Percentiles rank a stretch among this genome's conserved stretches.
Evolutionary conservation across 2,888 invertebrate genomes (phyloP).

Genomic region (Phymatocera aterrima): DNA sequence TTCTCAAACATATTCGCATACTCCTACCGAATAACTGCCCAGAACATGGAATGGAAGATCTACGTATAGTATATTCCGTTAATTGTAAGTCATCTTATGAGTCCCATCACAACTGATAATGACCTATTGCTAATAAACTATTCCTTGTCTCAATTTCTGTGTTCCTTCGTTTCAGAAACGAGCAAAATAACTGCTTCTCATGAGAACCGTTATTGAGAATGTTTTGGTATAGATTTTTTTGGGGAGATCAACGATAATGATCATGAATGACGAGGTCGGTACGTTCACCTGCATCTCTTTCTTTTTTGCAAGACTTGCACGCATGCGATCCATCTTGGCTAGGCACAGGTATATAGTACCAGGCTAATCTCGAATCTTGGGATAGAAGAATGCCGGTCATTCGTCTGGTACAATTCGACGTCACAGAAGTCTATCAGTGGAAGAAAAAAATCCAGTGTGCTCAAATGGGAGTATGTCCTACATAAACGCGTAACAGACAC

Average conservation of each 20-base stretch:
- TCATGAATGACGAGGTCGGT: background rate
- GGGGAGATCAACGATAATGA: background rate
- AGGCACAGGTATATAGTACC: background rate
- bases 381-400: background rate
- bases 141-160: background rate
- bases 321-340: background rate
- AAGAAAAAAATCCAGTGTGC: background rate
- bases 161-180: background rate
- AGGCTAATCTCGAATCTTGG: background rate
- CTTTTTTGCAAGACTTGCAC: slow-evolving; percentile 3
- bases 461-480: slow-evolving; percentile 17
- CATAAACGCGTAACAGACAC: background rate
- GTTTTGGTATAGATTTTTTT: background rate
- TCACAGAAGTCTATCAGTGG: background rate
- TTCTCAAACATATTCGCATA: background rate
- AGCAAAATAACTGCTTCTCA: background rate
- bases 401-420: background rate
- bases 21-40: background rate
- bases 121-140: background rate
- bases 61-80: background rate
- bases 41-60: too few species aligned
- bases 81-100: background rate
- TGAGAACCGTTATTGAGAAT: background rate
- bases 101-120: background rate
- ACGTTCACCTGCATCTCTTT: background rate